phyloP scores from a whole-genome alignment of 2,113 vertebrate species.

The Xenopus laevis region DNA sequence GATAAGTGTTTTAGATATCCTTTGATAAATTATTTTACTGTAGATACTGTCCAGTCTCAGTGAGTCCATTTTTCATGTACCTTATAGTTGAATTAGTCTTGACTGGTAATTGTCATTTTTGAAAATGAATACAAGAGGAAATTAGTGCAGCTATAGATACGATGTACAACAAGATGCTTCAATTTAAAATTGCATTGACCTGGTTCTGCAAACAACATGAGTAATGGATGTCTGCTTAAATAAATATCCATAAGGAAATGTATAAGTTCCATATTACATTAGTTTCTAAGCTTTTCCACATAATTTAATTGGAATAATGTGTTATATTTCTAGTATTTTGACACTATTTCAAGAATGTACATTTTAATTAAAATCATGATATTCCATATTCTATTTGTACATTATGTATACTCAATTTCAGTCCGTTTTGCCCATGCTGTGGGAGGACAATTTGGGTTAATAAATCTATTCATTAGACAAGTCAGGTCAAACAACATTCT shows the following conservation, averaged over 20 bases:
- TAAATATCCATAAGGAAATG: background rate
- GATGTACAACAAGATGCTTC: background rate
- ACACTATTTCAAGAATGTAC: no score
- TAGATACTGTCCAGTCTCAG: background rate
- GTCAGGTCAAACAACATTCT: no score
- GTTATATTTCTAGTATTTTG: no score
- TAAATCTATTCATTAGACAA: no score
- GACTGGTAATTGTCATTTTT: background rate
- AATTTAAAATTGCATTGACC: background rate
- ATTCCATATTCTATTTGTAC: no score
- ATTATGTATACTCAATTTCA: no score
- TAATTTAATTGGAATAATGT: no score
- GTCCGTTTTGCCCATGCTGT: no score
- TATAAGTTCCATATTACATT: background rate
- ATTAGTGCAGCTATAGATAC: background rate
- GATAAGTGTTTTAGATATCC: slow-evolving; percentile 35
- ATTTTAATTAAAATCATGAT: no score
- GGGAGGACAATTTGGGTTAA: no score
- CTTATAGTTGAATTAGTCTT: slow-evolving; percentile 1
- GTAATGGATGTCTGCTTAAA: background rate
- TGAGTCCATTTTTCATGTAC: slow-evolving; percentile 16
- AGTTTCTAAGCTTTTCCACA: no score
- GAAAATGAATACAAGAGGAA: background rate
- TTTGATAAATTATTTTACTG: slow-evolving; percentile 24
- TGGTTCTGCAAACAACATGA: slow-evolving; percentile 1